Evolutionary conservation across 2,113 vertebrate genomes (phyloP).

Genomic region (Dasyornis broadbenti): DNA sequence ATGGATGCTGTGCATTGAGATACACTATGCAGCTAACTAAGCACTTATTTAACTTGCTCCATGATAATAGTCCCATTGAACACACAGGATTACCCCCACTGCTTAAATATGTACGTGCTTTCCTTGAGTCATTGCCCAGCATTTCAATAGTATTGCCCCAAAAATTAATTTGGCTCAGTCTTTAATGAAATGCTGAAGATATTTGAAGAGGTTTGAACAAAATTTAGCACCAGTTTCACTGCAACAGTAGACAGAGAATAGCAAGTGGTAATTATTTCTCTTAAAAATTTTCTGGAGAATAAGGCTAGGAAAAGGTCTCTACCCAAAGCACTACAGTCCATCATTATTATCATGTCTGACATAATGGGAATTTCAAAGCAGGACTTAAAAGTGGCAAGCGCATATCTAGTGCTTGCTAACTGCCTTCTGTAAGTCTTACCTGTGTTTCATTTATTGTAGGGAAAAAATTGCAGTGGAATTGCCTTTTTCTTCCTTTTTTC

Average conservation of each 20-base stretch:
- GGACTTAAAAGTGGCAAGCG: background rate
- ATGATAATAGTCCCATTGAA: background rate
- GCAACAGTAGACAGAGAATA: background rate
- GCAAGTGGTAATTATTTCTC: background rate
- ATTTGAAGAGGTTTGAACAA: background rate
- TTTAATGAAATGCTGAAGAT: background rate
- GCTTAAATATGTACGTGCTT: background rate
- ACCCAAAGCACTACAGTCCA: background rate
- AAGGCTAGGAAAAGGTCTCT: background rate
- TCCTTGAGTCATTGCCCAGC: background rate
- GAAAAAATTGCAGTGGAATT: background rate
- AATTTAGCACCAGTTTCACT: background rate
- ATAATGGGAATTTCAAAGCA: background rate
- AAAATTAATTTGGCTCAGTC: background rate
- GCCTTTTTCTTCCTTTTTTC: background rate
- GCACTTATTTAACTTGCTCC: background rate
- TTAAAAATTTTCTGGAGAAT: background rate
- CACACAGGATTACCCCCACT: background rate
- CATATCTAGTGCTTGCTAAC: background rate
- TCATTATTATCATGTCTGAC: background rate
- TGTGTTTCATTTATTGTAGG: background rate
- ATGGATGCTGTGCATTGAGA: background rate
- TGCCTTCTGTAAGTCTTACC: background rate
- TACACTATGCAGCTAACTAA: background rate
- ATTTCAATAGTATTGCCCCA: background rate